Base-by-base conservation (phyloP, 2,797 vertebrate genomes). In the Silurus aristotelis region DNA sequence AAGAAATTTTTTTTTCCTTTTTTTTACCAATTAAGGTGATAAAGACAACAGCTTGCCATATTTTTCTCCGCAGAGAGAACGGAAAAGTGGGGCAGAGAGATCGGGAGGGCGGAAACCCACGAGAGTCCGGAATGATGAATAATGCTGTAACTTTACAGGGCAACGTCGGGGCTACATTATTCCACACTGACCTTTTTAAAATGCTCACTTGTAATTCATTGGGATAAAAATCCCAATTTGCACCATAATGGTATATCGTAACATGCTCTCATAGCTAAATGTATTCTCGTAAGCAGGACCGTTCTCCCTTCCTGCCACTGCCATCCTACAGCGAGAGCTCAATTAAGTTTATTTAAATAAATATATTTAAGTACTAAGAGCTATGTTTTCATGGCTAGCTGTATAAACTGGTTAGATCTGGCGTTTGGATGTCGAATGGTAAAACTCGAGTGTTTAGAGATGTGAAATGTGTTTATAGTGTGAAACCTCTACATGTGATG, bases 11-110 rank as follows among this genome's bases (percentile, higher is more conserved):
- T 84, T 43, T 7, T n/a, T 2, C 1, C 5, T 25, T n/a, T 27
- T 66, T 55, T 81, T 80, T 10, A 31, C 88, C 90, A 91, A 90
- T 91, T 91, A 91, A 83, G 88, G 77, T 86, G 85, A 88, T 90
- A 87, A 90, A 87, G 87, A 88, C 88, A 89, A 87, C 87, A 84
- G 85, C 85, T 80, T 85, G 87, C 86, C 79, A 89, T 88, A 90
- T 90, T 88, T 90, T 87, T 89, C 83, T 83, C 79, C 6, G 58
- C 86, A 31, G 70, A 76, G 71, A 83, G 76, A 84, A 86, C 82
- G 61, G 82, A 76, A 90, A 88, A 89, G 82, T 88, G 71, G 89
- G 88, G 86, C 87, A 83, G 84, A 85, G 80, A 85, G 85, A 88
- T 84, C 15, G 76, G 61, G 81, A 76, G 58, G 56, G 85, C 25